phyloP scores from a whole-genome alignment of 2,797 vertebrate genomes.

The Fistularia tabacaria region DNA sequence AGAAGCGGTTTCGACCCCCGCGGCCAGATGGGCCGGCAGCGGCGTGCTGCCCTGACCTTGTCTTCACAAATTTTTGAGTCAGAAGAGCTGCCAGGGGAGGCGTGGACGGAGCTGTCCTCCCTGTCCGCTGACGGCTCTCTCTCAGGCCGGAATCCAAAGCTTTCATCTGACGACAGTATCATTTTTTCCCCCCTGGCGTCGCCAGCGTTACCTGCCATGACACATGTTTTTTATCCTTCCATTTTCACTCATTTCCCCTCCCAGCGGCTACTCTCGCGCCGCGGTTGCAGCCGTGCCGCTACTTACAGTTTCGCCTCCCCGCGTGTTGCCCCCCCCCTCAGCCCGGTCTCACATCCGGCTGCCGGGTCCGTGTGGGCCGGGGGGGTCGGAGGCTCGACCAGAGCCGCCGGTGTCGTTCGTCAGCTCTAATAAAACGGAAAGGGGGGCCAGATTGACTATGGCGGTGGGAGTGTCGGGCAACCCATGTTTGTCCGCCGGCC shows the following conservation, averaged over 20 bases:
- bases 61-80: slow-evolving; percentile 53
- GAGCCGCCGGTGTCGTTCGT: slow-evolving; percentile 36
- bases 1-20: slow-evolving; percentile 40
- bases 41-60: slow-evolving; percentile 67
- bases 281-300: too few relatives aligned
- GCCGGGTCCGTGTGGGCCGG: too few relatives aligned
- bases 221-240: too few relatives aligned
- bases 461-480: slow-evolving; percentile 27
- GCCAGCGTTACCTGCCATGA: too few relatives aligned
- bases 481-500: slow-evolving; percentile 43
- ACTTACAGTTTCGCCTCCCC: too few relatives aligned
- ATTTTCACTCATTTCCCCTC: too few relatives aligned
- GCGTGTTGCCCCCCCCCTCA: too few relatives aligned
- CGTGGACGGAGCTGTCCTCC: slow-evolving; percentile 45
- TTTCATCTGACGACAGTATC: slow-evolving; percentile 51
- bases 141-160: slow-evolving; percentile 46
- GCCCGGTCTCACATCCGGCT: too few relatives aligned
- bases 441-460: slow-evolving; percentile 31
- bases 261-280: too few relatives aligned
- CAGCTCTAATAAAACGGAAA: slow-evolving; percentile 61
- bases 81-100: slow-evolving; percentile 56
- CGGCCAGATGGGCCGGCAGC: slow-evolving; percentile 55
- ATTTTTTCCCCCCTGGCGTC: too few relatives aligned
- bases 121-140: slow-evolving; percentile 28
- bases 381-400: too few relatives aligned